Evolutionary conservation across 2,797 vertebrate genomes (phyloP).

Genomic region (Rhincodon typus): DNA sequence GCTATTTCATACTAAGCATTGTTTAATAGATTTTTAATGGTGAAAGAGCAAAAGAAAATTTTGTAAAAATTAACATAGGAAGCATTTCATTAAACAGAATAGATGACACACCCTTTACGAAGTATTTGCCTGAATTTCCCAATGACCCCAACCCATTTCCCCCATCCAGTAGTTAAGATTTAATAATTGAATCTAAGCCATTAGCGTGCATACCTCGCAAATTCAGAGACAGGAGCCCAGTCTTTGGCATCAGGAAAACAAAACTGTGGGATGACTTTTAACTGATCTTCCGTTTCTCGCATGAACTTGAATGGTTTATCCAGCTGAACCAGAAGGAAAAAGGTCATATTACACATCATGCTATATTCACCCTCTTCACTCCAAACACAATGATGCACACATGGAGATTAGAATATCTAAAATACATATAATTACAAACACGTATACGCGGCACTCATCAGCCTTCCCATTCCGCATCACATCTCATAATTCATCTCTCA

Average conservation of each 20-base stretch:
- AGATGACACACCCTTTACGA: neutral
- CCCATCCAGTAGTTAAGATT: neutral
- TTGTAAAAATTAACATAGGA: neutral
- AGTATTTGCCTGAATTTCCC: too few species aligned
- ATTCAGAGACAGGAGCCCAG: slow-evolving; percentile 73
- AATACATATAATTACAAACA: neutral
- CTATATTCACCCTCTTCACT: neutral
- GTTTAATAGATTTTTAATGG: neutral
- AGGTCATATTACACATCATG: slow-evolving; percentile 27
- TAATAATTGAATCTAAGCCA: neutral
- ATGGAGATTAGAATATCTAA: neutral
- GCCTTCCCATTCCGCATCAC: neutral
- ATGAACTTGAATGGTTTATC: slow-evolving; percentile 80
- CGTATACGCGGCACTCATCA: neutral
- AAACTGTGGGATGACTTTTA: slow-evolving; percentile 82
- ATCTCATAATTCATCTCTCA: neutral
- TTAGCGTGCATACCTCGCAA: slow-evolving; percentile 61
- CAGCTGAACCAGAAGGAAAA: slow-evolving; percentile 57
- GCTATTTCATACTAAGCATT: neutral
- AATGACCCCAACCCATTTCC: neutral
- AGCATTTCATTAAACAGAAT: neutral
- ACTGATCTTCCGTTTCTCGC: slow-evolving; percentile 78
- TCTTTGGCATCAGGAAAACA: slow-evolving; percentile 82
- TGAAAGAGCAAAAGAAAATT: neutral
- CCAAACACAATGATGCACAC: neutral